phyloP scores from a whole-genome alignment of 2,113 vertebrate species.

The Apaloderma vittatum region DNA sequence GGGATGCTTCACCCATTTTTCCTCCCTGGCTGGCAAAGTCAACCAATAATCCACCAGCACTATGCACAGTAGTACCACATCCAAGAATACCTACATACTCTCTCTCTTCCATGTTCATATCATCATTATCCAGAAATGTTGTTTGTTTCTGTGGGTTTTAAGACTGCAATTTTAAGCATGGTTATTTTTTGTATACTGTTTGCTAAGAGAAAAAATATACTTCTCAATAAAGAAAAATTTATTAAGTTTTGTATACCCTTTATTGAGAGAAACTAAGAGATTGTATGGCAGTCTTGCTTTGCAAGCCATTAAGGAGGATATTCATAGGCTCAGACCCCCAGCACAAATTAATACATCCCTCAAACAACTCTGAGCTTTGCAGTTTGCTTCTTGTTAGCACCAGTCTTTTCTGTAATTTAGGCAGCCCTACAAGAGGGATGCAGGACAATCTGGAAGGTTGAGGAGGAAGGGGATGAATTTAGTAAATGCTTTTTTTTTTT shows the following conservation, averaged over 20 bases:
- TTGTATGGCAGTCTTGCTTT: neutral
- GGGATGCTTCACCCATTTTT: neutral
- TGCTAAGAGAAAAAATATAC: neutral
- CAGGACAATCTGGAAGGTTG: neutral
- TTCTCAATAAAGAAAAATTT: no score
- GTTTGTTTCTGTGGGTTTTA: neutral
- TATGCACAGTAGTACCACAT: neutral
- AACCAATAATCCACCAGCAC: neutral
- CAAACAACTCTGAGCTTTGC: neutral
- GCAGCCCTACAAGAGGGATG: neutral
- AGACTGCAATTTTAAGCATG: conserved; percentile 14
- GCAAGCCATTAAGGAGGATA: neutral
- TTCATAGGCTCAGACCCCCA: neutral
- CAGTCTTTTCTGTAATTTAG: neutral
- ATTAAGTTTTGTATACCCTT: neutral
- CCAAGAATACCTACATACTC: neutral
- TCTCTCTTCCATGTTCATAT: neutral
- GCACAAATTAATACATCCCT: neutral
- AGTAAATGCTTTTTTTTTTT: neutral
- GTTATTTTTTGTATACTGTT: neutral
- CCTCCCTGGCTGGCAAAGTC: neutral
- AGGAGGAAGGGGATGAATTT: neutral
- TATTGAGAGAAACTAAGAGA: neutral
- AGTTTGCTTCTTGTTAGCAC: neutral
- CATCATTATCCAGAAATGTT: neutral